These are phyloP conservation scores for Anseranas semipalmata DNA, from an alignment of 2,113 vertebrate genomes.

Conservation along the genomic window DNA sequence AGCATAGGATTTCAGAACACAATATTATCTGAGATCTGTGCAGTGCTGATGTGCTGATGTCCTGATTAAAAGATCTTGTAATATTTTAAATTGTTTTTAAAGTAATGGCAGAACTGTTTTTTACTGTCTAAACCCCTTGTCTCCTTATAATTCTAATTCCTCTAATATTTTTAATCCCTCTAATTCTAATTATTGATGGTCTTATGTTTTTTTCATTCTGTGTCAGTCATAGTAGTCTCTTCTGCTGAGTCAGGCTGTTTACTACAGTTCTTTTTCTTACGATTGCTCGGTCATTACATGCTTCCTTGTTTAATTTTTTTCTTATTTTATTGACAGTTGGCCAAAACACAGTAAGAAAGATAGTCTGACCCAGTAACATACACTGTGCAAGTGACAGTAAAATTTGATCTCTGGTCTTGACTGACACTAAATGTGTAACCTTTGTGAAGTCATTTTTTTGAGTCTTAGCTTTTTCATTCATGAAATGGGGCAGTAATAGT, in stretches of 20 bases:
- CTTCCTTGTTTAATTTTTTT: not conserved
- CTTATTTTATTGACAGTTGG: not conserved
- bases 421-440: not conserved
- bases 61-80: not conserved
- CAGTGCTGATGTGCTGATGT: not conserved
- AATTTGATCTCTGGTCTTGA: not conserved
- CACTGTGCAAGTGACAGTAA: not conserved
- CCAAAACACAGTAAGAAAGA: not conserved
- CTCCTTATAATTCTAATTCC: not conserved
- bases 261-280: not conserved
- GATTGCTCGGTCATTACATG: not conserved
- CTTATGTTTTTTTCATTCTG: not conserved
- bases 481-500: not conserved
- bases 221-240: not conserved
- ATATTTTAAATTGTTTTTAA: not conserved
- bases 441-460: not conserved
- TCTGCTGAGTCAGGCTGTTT: not conserved
- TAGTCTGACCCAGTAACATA: not conserved
- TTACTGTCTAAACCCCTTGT: not conserved
- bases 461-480: not conserved
- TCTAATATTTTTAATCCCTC: not conserved
- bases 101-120: not conserved
- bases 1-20: not conserved
- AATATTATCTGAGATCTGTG: not conserved
- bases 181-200: not conserved